These are phyloP conservation scores for Caenorhabditis latens DNA, from an alignment of 1,140 invertebrate genomes.

Conservation along the genomic window DNA sequence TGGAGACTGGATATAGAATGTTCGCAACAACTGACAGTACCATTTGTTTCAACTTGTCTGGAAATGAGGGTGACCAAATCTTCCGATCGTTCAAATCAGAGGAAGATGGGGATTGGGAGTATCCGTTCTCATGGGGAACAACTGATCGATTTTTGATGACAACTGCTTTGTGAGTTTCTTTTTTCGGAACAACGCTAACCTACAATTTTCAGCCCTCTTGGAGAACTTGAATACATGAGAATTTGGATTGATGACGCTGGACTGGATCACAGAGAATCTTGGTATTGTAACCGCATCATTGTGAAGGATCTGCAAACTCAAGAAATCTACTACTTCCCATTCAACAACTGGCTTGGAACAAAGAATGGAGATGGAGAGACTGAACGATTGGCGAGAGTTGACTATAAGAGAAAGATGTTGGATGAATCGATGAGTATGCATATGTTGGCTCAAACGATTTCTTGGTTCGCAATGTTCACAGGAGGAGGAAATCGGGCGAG, in stretches of 20 bases:
- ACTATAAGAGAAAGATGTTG: conserved; percentile 31
- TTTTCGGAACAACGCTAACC: neutral
- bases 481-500: conserved; percentile 49
- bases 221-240: conserved; percentile 80
- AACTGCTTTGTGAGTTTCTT: conserved; percentile 76
- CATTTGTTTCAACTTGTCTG: conserved; percentile 80
- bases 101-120: conserved; percentile 69
- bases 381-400: conserved; percentile 54
- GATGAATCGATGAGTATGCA: conserved; percentile 51
- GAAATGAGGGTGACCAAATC: conserved; percentile 80
- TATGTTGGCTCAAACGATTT: conserved; percentile 56
- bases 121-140: conserved; percentile 79
- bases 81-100: conserved; percentile 78
- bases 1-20: conserved; percentile 80
- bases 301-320: conserved; percentile 81
- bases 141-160: conserved; percentile 80
- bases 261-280: conserved; percentile 79
- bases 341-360: conserved; percentile 81
- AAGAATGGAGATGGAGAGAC: conserved; percentile 81
- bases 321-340: conserved; percentile 80
- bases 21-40: conserved; percentile 80
- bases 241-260: conserved; percentile 82
- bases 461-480: conserved; percentile 62
- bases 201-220: conserved; percentile 78
- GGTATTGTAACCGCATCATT: conserved; percentile 80